A percentile compares a stretch with the other conserved stretches of the same genome.
Conservation (phyloP, 2,113 vertebrate genomes). For the Psittacus erithacus region DNA sequence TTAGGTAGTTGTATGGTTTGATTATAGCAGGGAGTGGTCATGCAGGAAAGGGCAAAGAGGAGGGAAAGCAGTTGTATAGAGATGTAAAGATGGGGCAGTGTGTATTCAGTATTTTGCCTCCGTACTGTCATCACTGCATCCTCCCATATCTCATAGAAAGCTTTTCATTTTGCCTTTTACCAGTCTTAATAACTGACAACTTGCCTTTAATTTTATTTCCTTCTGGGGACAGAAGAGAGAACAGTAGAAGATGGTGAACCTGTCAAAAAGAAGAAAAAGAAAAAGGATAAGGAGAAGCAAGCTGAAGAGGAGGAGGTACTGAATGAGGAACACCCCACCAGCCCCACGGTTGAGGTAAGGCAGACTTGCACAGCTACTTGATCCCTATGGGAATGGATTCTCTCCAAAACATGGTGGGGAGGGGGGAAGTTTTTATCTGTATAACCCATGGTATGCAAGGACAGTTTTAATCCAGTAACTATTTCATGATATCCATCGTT, state of each 20-base stretch:
- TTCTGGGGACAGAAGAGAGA: slow-evolving; percentile 12
- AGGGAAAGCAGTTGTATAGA: neutral
- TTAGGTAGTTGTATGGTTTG: neutral
- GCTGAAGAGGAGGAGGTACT: slow-evolving; percentile 65
- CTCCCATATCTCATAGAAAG: neutral
- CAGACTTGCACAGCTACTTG: neutral
- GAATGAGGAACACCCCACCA: slow-evolving; percentile 66
- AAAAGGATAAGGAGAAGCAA: slow-evolving; percentile 84
- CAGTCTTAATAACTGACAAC: neutral
- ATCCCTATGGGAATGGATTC: neutral
- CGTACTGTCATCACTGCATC: neutral
- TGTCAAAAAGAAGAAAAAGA: slow-evolving; percentile 91
- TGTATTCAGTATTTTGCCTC: neutral
- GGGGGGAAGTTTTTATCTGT: neutral
- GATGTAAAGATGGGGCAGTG: neutral
- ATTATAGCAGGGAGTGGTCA: neutral
- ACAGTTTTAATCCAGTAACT: neutral
- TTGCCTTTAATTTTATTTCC: neutral
- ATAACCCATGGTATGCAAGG: neutral
- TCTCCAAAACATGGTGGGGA: neutral
- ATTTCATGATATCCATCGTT: neutral
- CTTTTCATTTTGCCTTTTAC: neutral
- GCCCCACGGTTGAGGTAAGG: slow-evolving; percentile 62
- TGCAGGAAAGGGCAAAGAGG: neutral
- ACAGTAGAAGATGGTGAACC: slow-evolving; percentile 69